Percentiles rank a stretch among this genome's conserved stretches.
Conservation (phyloP, 2,113 vertebrate genomes). For the Pedetes capensis region DNA sequence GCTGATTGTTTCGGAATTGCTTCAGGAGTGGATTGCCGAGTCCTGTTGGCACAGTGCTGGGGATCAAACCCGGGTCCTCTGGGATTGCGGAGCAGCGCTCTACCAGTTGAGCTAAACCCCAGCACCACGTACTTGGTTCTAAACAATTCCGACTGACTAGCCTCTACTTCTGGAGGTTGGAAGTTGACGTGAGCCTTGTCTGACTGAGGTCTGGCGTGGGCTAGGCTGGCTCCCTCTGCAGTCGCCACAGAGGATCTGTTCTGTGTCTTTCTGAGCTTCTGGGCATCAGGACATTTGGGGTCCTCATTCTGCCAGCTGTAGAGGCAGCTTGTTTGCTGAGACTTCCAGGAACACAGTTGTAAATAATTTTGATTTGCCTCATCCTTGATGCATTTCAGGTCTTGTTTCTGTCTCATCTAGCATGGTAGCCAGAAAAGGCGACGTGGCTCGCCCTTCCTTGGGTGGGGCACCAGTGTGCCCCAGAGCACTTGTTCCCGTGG, state of each 20-base stretch:
- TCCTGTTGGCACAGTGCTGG: too few relatives aligned
- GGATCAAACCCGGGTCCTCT: too few relatives aligned
- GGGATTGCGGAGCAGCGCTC: too few relatives aligned
- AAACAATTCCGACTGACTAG: neutral
- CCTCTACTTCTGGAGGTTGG: neutral
- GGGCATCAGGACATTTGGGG: neutral
- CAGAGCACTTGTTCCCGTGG: too few relatives aligned
- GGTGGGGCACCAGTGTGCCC: neutral
- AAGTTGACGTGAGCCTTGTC: neutral
- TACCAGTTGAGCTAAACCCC: too few relatives aligned
- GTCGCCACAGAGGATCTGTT: neutral
- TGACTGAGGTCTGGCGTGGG: too few relatives aligned
- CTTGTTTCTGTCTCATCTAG: neutral
- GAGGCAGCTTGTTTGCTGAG: neutral
- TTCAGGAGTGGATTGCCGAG: too few relatives aligned
- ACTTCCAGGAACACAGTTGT: too few relatives aligned
- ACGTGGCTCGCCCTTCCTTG: neutral
- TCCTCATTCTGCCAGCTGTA: neutral
- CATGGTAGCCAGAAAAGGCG: fast-evolving
- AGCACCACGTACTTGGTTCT: too few relatives aligned
- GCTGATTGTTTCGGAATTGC: too few relatives aligned
- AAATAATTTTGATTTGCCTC: fast-evolving
- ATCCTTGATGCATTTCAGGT: fast-evolving
- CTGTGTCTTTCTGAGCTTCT: neutral
- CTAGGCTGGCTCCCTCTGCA: neutral